These are phyloP conservation scores for Pygmarrhopalites habei DNA, from an alignment of 1,140 invertebrate genomes.

Conservation along the genomic window DNA sequence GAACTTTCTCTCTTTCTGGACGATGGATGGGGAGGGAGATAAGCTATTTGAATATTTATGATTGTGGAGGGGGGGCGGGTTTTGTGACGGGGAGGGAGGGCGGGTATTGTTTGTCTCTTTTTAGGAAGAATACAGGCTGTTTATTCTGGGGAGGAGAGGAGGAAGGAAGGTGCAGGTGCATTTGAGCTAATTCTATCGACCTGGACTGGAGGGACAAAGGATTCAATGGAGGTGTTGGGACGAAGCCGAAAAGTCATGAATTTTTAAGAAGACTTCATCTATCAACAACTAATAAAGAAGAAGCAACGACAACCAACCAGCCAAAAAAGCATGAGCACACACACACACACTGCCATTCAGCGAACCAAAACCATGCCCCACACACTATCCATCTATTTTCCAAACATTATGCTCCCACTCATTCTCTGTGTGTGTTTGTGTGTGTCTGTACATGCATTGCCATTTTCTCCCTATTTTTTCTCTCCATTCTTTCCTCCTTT, in stretches of 20 bases:
- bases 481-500: too few species aligned
- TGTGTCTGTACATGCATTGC: too few species aligned
- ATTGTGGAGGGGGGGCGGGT: neutral
- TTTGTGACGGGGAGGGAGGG: neutral
- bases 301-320: too few species aligned
- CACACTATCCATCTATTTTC: too few species aligned
- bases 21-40: too few species aligned
- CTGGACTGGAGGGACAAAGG: constrained; percentile 14
- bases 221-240: constrained; percentile 17
- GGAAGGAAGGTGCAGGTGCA: constrained; percentile 5
- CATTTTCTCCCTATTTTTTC: too few species aligned
- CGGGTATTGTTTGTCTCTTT: neutral
- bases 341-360: too few species aligned
- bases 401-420: too few species aligned
- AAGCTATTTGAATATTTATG: neutral
- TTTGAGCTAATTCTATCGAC: constrained; percentile 26
- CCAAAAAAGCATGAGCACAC: neutral
- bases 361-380: too few species aligned
- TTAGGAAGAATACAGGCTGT: neutral
- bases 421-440: too few species aligned
- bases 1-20: too few species aligned
- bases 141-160: too few species aligned
- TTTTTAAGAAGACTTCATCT: constrained; percentile 27
- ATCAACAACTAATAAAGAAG: constrained; percentile 26
- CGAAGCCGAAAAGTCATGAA: constrained; percentile 24